These are phyloP conservation scores for Drosophila aff. DNA, from an alignment of 1,140 invertebrate species.

Conservation along the genomic window DNA sequence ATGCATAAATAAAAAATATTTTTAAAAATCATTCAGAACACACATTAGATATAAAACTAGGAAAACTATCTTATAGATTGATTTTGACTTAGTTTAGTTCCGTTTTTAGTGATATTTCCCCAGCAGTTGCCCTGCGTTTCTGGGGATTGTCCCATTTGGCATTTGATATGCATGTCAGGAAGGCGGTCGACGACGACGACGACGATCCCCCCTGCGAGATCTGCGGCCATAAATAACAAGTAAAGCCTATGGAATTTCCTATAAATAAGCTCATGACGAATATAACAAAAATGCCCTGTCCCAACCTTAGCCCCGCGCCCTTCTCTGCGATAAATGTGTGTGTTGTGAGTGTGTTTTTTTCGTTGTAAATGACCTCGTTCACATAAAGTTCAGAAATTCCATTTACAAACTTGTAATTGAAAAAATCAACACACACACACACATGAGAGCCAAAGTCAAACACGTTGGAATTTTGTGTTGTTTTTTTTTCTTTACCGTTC, in stretches of 20 bases:
- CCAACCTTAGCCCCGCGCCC: constrained; percentile 55
- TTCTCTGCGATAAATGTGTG: constrained; percentile 28
- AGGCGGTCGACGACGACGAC: constrained; percentile 19
- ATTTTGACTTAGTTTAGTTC: constrained; percentile 20
- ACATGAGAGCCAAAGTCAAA: constrained; percentile 65
- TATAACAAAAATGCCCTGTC: constrained; percentile 55
- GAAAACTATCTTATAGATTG: background rate
- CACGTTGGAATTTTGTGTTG: constrained; percentile 69
- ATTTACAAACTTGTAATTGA: constrained; percentile 83
- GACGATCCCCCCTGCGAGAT: constrained; percentile 58
- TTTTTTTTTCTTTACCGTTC: constrained; percentile 73
- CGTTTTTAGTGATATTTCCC: constrained; percentile 13
- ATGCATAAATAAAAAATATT: too few relatives aligned
- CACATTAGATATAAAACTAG: background rate
- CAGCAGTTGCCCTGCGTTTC: background rate
- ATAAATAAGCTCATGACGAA: constrained; percentile 78
- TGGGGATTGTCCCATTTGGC: constrained; percentile 33
- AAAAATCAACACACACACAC: constrained; percentile 58
- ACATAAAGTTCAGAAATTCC: constrained; percentile 81
- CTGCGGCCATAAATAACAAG: constrained; percentile 60
- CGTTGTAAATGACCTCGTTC: constrained; percentile 81
- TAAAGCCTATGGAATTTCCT: constrained; percentile 79
- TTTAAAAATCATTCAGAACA: too few relatives aligned
- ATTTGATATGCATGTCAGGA: constrained; percentile 68
- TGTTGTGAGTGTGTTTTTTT: constrained; percentile 41